Evolutionary conservation across 2,113 vertebrate genomes (phyloP).

Genomic region (Aleadryas rufinucha): DNA sequence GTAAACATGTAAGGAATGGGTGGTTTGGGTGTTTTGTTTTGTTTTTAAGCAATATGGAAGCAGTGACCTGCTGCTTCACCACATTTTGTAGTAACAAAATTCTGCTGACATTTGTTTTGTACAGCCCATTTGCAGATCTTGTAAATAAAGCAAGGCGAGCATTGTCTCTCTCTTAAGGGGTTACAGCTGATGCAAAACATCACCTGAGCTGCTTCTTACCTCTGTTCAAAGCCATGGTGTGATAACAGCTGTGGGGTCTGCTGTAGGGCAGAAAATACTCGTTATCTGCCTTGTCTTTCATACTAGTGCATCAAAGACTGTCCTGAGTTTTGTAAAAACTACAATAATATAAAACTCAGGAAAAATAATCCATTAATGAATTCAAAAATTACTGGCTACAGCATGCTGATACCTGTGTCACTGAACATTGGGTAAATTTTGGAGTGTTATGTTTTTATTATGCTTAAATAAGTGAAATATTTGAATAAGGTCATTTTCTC

Average conservation of each 20-base stretch:
- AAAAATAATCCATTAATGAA: neutral
- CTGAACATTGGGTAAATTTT: neutral
- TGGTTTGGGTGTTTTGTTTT: neutral
- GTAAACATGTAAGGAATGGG: neutral
- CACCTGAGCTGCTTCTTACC: neutral
- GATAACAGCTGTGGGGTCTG: neutral
- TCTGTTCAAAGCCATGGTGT: neutral
- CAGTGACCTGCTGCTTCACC: neutral
- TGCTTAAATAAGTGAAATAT: neutral
- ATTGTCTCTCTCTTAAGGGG: neutral
- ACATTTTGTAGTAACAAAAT: neutral
- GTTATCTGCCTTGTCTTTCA: rapidly evolving
- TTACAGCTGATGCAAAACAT: neutral
- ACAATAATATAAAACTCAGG: neutral
- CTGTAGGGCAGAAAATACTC: neutral
- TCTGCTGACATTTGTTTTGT: neutral
- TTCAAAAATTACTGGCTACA: neutral
- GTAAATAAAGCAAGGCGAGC: neutral
- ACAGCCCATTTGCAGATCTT: neutral
- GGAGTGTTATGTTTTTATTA: neutral
- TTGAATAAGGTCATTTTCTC: neutral
- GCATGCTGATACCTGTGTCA: neutral
- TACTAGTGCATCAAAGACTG: neutral
- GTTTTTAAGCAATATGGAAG: neutral
- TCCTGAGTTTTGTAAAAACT: neutral